phyloP scores from a whole-genome alignment of 2,888 invertebrate species.

The Habroteleia sp. region DNA sequence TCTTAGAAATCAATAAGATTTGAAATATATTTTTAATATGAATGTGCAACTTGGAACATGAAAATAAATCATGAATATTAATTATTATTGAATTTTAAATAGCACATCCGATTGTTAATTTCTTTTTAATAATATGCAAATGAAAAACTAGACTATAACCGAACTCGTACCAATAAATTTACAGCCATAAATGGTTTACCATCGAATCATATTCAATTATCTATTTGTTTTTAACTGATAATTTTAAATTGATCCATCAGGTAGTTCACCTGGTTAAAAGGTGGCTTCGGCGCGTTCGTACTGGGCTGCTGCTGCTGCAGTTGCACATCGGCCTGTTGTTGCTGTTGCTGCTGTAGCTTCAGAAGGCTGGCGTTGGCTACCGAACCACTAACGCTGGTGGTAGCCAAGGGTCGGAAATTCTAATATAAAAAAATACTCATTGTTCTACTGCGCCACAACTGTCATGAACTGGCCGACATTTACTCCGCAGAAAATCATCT shows the following conservation, averaged over 20 bases:
- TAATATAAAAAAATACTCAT: slow-evolving; percentile 78
- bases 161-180: slow-evolving; percentile 9
- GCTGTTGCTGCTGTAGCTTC: slow-evolving; percentile 79
- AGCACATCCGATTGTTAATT: too few relatives aligned
- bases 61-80: too few relatives aligned
- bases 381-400: slow-evolving; percentile 78
- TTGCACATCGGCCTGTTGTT: slow-evolving; percentile 74
- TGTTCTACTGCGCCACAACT: slow-evolving; percentile 74
- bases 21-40: too few relatives aligned
- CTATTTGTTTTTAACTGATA: slow-evolving; percentile 28
- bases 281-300: slow-evolving; percentile 78
- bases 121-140: too few relatives aligned
- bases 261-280: slow-evolving; percentile 80
- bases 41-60: too few relatives aligned
- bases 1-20: too few relatives aligned
- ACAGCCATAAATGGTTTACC: too few relatives aligned
- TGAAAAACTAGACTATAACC: too few relatives aligned
- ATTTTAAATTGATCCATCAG: slow-evolving; percentile 66
- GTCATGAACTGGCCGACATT: slow-evolving; percentile 57
- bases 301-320: slow-evolving; percentile 78
- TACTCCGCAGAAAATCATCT: slow-evolving; percentile 11
- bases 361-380: slow-evolving; percentile 79
- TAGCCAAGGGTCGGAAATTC: slow-evolving; percentile 78
- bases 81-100: too few relatives aligned
- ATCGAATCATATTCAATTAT: slow-evolving; percentile 16